These are phyloP conservation scores for Gallinago solitaria DNA, from an alignment of 2,797 vertebrate genomes.

Conservation along the genomic window DNA sequence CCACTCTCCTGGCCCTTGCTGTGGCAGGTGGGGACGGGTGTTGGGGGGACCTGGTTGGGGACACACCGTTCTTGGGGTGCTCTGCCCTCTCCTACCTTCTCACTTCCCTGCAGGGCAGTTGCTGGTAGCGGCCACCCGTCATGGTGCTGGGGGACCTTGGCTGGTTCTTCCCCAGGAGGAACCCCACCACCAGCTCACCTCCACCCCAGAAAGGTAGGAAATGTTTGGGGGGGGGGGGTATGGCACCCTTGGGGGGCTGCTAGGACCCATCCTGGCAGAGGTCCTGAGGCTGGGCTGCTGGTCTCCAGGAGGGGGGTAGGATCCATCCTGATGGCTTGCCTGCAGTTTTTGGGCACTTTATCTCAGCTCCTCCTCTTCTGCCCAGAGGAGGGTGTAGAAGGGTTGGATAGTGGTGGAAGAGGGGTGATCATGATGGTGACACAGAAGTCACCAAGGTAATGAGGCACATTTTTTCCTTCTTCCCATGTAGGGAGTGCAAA, in stretches of 20 bases:
- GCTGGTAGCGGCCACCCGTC: constrained; percentile 56
- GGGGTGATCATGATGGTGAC: neutral
- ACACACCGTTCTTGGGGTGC: rapidly evolving
- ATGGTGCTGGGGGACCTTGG: neutral
- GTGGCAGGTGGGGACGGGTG: neutral
- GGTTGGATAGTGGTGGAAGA: too few relatives aligned
- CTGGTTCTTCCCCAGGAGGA: neutral
- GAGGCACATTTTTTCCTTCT: rapidly evolving
- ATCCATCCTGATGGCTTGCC: neutral
- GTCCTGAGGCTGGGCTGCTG: neutral
- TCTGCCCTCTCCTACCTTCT: neutral
- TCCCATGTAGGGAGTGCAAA: neutral
- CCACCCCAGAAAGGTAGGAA: constrained; percentile 81
- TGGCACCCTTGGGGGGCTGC: neutral
- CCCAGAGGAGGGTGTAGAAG: neutral
- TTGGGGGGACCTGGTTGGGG: neutral
- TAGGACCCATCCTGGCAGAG: neutral
- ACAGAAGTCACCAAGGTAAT: neutral
- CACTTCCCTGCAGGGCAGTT: constrained; percentile 68
- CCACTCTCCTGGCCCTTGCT: constrained; percentile 54
- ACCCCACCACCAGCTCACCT: constrained; percentile 32
- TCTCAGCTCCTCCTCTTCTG: neutral
- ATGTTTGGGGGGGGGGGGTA: too few relatives aligned
- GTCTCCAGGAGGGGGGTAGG: too few relatives aligned
- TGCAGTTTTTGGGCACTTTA: neutral